These are phyloP conservation scores for Excalfactoria chinensis DNA, from an alignment of 2,113 vertebrate genomes.

Conservation along the genomic window DNA sequence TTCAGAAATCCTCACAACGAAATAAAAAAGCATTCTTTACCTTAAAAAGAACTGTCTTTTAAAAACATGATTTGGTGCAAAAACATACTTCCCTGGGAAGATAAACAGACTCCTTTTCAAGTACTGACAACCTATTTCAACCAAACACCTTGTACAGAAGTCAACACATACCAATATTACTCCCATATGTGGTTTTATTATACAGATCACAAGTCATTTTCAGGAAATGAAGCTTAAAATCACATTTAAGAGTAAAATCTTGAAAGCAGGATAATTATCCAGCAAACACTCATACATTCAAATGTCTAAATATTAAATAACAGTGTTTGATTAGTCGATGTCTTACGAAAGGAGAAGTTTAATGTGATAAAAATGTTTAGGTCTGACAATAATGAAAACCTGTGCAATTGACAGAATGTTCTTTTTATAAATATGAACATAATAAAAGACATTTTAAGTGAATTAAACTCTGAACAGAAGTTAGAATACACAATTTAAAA, in stretches of 20 bases:
- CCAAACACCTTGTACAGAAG: background rate
- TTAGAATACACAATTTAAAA: background rate
- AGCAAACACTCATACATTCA: background rate
- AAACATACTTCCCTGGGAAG: fast-evolving
- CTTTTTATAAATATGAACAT: background rate
- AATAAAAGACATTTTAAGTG: background rate
- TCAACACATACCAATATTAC: background rate
- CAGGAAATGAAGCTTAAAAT: background rate
- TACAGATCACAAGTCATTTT: background rate
- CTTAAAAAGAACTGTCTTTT: background rate
- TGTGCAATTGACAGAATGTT: background rate
- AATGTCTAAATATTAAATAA: background rate
- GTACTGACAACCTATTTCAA: background rate
- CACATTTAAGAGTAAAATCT: background rate
- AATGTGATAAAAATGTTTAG: background rate
- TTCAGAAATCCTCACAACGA: background rate
- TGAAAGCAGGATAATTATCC: background rate
- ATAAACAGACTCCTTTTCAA: background rate
- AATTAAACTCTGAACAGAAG: background rate
- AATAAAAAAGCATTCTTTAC: background rate
- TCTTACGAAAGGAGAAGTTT: background rate
- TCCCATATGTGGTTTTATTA: background rate
- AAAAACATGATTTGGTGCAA: background rate
- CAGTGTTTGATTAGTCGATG: background rate
- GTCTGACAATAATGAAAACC: background rate